Evolutionary conservation across 1,140 invertebrate genomes (phyloP), one percentile per base, ranked within the genome.

Genomic region (Lanistes nyassanus): DNA sequence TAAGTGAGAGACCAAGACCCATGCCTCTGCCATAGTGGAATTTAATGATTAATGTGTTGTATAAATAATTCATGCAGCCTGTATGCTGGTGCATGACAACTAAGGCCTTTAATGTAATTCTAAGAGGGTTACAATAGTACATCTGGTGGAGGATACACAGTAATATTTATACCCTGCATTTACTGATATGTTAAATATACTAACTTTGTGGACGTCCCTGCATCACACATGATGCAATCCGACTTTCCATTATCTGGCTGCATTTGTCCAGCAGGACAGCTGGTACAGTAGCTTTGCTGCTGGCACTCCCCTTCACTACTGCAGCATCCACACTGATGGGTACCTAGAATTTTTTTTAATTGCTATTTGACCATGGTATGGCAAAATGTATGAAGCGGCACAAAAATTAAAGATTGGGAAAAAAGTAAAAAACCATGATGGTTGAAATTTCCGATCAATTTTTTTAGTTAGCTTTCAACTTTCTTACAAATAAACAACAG

Each of bases 141-240:
- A 7, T n/a, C n/a, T 11, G 9, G 7, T 26, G 58, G 9, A 9
- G n/a, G 9, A 11, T 13, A 26, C 58, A 9, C 31, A 26, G n/a
- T 60, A 60, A 60, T 11, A 9, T 26, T 60, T 13, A 13, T 60
- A 23, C 9, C 58, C 58, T 26, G 9, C 58, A 7, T 26, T 60
- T n/a, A 7, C 9, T 7, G n/a, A 9, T n/a, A n/a, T 9, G n/a
- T 26, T 23, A 9, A 60, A 11, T 29, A 26, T n/a, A 65, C 67
- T 29, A 39, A 69, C 67, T 69, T 53, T 26, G 67, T 69, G 16
- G 67, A 69, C n/a, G 42, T 69, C 3, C 67, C 67, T 69, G n/a
- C 34, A 42, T 53, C 39, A 42, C 67, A 69, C 39, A 29, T 31
- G 9, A 29, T 11, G 26, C 67, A 69, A 3, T 29, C 21, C 26